phyloP scores from a whole-genome alignment of 2,113 vertebrate species.

The Pachyramphus minor region DNA sequence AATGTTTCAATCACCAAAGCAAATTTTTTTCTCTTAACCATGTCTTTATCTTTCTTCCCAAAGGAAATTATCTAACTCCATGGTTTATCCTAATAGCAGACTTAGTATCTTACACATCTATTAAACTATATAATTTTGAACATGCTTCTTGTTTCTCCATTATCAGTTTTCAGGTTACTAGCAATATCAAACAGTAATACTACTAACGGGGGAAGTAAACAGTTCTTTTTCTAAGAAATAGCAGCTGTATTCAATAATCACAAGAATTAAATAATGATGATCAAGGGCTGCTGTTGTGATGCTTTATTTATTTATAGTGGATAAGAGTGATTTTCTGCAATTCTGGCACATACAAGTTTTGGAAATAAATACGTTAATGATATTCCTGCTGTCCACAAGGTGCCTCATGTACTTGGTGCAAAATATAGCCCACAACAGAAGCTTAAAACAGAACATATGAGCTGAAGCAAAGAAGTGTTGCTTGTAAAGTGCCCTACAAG shows the following conservation, averaged over 20 bases:
- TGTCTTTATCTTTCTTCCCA: not conserved
- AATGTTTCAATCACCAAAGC: not conserved
- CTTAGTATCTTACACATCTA: not conserved
- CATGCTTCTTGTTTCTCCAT: not conserved
- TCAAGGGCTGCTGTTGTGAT: not conserved
- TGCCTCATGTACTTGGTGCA: not conserved
- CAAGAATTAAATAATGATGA: not conserved
- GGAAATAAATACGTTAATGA: not conserved
- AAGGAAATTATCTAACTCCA: not conserved
- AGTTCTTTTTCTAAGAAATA: not conserved
- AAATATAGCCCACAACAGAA: not conserved
- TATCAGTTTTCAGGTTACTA: not conserved
- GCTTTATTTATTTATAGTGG: not conserved
- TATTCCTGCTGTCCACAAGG: not conserved
- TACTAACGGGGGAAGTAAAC: not conserved
- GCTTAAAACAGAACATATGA: not conserved
- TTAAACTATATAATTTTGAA: not conserved
- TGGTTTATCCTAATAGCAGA: not conserved
- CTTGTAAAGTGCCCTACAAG: not conserved
- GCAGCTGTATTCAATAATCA: not conserved
- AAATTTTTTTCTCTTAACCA: not conserved
- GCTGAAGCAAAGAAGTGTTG: not conserved
- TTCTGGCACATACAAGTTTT: not conserved
- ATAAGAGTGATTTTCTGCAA: not conserved
- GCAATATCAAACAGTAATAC: not conserved